Conservation (phyloP, 2,888 invertebrate genomes). For the Parelbella ahira region DNA sequence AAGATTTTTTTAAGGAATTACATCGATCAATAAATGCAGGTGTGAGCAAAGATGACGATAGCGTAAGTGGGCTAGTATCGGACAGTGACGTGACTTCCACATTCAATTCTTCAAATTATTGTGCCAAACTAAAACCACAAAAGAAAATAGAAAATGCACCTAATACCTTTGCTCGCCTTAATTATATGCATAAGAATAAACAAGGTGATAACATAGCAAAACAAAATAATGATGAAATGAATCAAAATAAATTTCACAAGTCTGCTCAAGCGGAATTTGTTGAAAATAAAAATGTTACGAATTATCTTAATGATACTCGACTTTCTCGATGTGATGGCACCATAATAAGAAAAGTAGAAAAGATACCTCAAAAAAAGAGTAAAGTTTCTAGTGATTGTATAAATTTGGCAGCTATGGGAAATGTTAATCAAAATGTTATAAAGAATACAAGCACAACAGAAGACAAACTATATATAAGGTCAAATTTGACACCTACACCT, state of each 20-base stretch:
- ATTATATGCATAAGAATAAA: constrained; percentile 66
- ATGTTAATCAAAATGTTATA: background rate
- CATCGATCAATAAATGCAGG: constrained; percentile 50
- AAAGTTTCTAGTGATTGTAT: background rate
- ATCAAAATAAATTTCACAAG: constrained; percentile 13
- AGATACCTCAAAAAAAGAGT: constrained; percentile 19
- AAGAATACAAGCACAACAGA: background rate
- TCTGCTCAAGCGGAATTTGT: constrained; percentile 20
- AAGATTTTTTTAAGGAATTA: constrained; percentile 52
- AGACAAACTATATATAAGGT: constrained; percentile 2
- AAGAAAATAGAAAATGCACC: constrained; percentile 56
- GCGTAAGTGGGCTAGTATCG: constrained; percentile 10
- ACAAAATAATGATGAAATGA: constrained; percentile 29
- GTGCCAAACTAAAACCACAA: constrained; percentile 37
- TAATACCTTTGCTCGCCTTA: constrained; percentile 66
- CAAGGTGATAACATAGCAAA: constrained; percentile 48
- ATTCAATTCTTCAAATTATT: constrained; percentile 28
- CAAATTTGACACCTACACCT: constrained; percentile 2
- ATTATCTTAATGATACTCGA: constrained; percentile 15
- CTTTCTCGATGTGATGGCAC: constrained; percentile 10
- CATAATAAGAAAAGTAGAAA: constrained; percentile 22
- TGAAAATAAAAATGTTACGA: constrained; percentile 11
- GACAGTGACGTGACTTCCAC: background rate
- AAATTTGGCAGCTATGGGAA: background rate
- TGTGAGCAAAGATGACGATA: constrained; percentile 30